A percentile compares a stretch with the other conserved stretches of the same genome.
Conservation (phyloP, 2,113 vertebrate genomes). For the Oncorhynchus gorbuscha region DNA sequence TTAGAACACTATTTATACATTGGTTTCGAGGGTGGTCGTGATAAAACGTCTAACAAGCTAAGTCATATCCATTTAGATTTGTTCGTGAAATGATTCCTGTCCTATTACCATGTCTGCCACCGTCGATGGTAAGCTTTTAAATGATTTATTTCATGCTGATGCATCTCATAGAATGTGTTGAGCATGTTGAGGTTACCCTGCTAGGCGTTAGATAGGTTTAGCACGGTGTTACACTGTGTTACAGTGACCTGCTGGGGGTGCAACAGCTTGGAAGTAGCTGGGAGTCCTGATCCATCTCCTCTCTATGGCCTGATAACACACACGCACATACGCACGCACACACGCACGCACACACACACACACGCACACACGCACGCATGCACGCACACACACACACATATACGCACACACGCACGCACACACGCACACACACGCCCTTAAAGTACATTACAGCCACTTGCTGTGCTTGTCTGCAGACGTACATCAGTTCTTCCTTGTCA, state of each 20-base stretch:
- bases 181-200: background rate
- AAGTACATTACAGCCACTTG: slow-evolving; percentile 2
- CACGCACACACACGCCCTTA: slow-evolving; percentile 32
- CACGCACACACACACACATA: slow-evolving; percentile 22
- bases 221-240: background rate
- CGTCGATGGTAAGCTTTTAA: slow-evolving; percentile 16
- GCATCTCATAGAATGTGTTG: slow-evolving; percentile 5
- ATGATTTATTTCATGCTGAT: slow-evolving; percentile 12
- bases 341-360: slow-evolving; percentile 19
- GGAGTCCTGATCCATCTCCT: too few species aligned
- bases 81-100: slow-evolving; percentile 1
- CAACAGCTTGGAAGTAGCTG: slow-evolving; percentile 28
- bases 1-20: slow-evolving; percentile 46
- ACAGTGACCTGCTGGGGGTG: background rate
- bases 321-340: slow-evolving; percentile 46
- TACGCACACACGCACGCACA: slow-evolving; percentile 12
- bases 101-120: slow-evolving; percentile 19
- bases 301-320: too few species aligned
- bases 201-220: slow-evolving; percentile 10
- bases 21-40: slow-evolving; percentile 34
- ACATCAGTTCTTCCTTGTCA: slow-evolving; percentile 66
- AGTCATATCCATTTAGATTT: slow-evolving; percentile 40
- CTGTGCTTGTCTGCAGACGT: slow-evolving; percentile 59
- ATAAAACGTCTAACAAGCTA: slow-evolving; percentile 21
- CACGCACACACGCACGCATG: slow-evolving; percentile 16